Percentiles rank a stretch among this genome's conserved stretches.
These are phyloP conservation scores for Pilophorus perplexus DNA, from an alignment of 2,888 invertebrate species.

Conservation along the genomic window DNA sequence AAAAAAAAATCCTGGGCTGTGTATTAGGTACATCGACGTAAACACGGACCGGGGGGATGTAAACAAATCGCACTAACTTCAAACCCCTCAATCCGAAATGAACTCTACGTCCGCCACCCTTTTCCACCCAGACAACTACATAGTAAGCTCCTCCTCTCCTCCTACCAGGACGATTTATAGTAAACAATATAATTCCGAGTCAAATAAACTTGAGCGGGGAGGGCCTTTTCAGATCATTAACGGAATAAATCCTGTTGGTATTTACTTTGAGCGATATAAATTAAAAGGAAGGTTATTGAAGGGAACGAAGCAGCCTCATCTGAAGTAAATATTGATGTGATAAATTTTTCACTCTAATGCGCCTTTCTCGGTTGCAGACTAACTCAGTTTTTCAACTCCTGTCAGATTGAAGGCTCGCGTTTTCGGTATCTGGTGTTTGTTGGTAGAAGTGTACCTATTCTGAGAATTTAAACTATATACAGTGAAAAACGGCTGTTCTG, in stretches of 20 bases:
- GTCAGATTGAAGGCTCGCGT: too few species aligned
- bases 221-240: slow-evolving; percentile 36
- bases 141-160: too few species aligned
- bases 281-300: slow-evolving; percentile 30
- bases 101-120: background rate
- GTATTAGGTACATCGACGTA: too few species aligned
- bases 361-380: too few species aligned
- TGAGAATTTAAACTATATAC: too few species aligned
- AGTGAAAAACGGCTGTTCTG: too few species aligned
- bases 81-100: slow-evolving; percentile 24
- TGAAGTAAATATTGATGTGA: slow-evolving; percentile 39
- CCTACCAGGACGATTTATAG: slow-evolving; percentile 34
- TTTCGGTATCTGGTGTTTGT: too few species aligned
- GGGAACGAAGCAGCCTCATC: slow-evolving; percentile 16
- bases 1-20: too few species aligned
- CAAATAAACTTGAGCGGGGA: slow-evolving; percentile 33
- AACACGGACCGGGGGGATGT: slow-evolving; percentile 36
- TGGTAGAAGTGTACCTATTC: too few species aligned
- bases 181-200: slow-evolving; percentile 41
- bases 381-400: too few species aligned
- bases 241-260: slow-evolving; percentile 31
- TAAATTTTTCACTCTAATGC: slow-evolving; percentile 36
- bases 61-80: slow-evolving; percentile 22
- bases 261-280: slow-evolving; percentile 31
- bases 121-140: slow-evolving; percentile 5